Evolutionary conservation across 92 coral and sea anemone species (phyloP), one percentile per base, ranked within the genome.

Genomic region (Epizoanthus rinbou): DNA sequence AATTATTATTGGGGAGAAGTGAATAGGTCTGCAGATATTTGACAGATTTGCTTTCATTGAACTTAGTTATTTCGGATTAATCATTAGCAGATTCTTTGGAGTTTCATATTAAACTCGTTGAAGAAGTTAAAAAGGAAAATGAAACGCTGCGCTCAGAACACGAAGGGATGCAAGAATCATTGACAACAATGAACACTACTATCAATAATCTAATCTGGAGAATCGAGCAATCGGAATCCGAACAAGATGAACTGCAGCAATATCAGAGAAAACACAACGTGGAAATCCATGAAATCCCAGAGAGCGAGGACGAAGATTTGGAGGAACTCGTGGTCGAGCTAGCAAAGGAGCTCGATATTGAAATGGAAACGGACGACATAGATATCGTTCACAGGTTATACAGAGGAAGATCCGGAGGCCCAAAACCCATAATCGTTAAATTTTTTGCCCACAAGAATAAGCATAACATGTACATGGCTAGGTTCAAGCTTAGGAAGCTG

Each of bases 361-460:
- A 70, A 41, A 70, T 70, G 8, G 75, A 70, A 41, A 25, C 4
- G 16, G 19, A 43, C 8, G 56, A 70, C 50, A 37, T 70, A 2
- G 28, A 70, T 13, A 70, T 70, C 15, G 75, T 53, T 17, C 56
- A 39, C 54, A 47, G 54, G 54, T 47, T 47, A 11, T 50, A 50
- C 31, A 70, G 53, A 23, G 24, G 54, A 43, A 43, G 57, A 37
- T 70, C 16, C 50, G 75, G 47, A 10, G 5, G 22, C 57, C 47
- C 63, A 2, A 57, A 79, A 33, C 73, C 81, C 6, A 84, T 84
- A 59, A 84, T 74, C 10, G 82, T 84, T 18, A 73, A 74, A 23
- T 88, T 84, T 47, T 64, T 76, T 21, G 24, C 67, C 31, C 73
- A 84, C 74, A 64, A 84, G 50, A 74, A 73, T 6, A 88, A 88